Percentiles rank a stretch among this genome's conserved stretches.
These are phyloP conservation scores for Torymus texanus DNA, from an alignment of 2,888 invertebrate genomes.

Conservation along the genomic window DNA sequence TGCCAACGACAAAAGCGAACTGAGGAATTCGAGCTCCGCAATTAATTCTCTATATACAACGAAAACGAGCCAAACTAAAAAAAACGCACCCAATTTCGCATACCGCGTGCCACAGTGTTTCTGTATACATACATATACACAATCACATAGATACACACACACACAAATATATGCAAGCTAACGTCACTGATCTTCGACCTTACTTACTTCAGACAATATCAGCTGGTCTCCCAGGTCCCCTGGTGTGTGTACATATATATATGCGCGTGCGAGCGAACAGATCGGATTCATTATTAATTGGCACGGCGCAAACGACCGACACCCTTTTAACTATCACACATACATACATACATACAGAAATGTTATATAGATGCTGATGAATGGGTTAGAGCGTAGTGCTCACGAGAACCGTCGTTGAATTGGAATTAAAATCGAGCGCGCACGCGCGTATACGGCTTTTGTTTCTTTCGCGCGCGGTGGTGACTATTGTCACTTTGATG, in stretches of 20 bases:
- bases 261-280: slow-evolving; percentile 52
- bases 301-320: not conserved
- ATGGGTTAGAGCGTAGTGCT: no score
- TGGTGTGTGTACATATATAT: slow-evolving; percentile 3
- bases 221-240: slow-evolving; percentile 38
- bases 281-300: slow-evolving; percentile 55
- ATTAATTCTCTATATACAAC: no score
- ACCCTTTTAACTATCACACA: not conserved
- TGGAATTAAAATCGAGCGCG: no score
- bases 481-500: no score
- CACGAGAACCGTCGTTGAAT: no score
- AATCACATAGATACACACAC: not conserved
- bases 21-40: no score
- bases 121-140: not conserved
- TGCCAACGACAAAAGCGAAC: no score
- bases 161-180: not conserved
- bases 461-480: no score
- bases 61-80: no score
- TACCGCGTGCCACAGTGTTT: not conserved
- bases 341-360: no score
- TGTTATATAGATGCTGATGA: no score
- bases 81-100: not conserved
- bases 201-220: slow-evolving; percentile 57
- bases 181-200: slow-evolving; percentile 40
- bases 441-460: no score